Conservation (phyloP, 2,797 vertebrate genomes). For the Arrhamphus sclerolepis region DNA sequence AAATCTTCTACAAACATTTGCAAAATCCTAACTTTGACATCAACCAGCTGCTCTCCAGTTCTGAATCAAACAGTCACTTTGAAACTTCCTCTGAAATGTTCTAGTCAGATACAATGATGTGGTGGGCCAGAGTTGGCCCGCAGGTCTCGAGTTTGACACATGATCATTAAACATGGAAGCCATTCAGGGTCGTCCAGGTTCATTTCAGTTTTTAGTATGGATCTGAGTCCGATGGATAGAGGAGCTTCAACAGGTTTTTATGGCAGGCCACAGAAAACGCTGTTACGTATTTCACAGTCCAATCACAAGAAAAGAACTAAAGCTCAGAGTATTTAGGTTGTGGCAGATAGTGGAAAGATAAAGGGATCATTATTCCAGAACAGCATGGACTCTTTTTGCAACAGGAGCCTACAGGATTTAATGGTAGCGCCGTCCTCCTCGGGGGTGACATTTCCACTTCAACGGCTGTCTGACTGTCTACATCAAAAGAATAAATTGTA, state of each 20-base stretch:
- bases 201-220: too few species aligned
- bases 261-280: conserved; percentile 6
- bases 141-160: too few species aligned
- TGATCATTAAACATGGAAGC: too few species aligned
- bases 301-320: background rate
- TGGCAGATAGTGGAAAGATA: conserved; percentile 24
- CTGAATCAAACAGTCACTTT: too few species aligned
- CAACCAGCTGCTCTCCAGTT: too few species aligned
- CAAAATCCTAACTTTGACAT: too few species aligned
- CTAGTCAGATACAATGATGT: too few species aligned
- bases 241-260: too few species aligned
- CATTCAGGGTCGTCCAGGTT: too few species aligned
- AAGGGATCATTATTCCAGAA: conserved; percentile 8
- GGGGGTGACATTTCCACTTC: background rate
- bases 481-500: conserved; percentile 11
- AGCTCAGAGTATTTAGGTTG: background rate
- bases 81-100: too few species aligned
- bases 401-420: background rate
- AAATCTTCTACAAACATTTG: too few species aligned
- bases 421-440: conserved; percentile 7
- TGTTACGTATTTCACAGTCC: background rate
- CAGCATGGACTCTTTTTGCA: background rate
- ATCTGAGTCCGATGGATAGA: conserved; percentile 8
- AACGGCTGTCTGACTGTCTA: background rate
- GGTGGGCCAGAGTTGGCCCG: too few species aligned